Evolutionary conservation across 2,797 vertebrate species (phyloP), one percentile per base, ranked within the genome.

Genomic region (Liparis tanakae): DNA sequence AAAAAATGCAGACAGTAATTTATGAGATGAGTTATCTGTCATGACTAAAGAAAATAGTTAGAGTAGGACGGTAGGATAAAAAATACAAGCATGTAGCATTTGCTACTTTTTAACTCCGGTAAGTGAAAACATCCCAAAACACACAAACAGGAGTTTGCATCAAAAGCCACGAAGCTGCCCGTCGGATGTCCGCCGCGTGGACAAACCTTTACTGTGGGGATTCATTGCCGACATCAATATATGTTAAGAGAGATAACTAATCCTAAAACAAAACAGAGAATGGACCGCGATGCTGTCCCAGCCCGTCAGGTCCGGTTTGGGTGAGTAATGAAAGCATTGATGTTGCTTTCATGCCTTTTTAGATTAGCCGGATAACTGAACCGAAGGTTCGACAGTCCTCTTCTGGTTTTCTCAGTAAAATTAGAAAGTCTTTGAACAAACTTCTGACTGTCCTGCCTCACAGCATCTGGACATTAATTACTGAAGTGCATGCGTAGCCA

Each of bases 341-440:
- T 6, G 9, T 22, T 33, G 30, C n/a, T 10, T 51, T 51, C n/a
- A 51, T 12, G n/a, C 12, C 51, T 69, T 53, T 53, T 55, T 14
- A 36, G 63, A 69, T 70, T 18, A 65, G 48, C 81, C 1, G 3
- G 33, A 41, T 46, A 50, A 50, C 22, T 56, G 54, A 70, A 20
- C 39, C 0, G 6, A 55, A 59, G 25, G 53, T 48, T 56, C 22
- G 30, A 17, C 17, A 14, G 13, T 69, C 5, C 17, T 25, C 18
- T n/a, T 54, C 0, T 53, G 53, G 13, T 61, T 66, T 56, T 34
- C 6, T 0, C 4, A 61, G 43, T 18, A 65, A 44, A 18, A 34
- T 48, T 33, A 57, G 20, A 76, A 72, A 61, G 30, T 34, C 30
- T 68, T 69, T 74, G 74, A 81, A 67, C n/a, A 67, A 50, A 37